These are phyloP conservation scores for Galaxias olidus DNA, from an alignment of 2,797 vertebrate genomes.

Conservation along the genomic window DNA sequence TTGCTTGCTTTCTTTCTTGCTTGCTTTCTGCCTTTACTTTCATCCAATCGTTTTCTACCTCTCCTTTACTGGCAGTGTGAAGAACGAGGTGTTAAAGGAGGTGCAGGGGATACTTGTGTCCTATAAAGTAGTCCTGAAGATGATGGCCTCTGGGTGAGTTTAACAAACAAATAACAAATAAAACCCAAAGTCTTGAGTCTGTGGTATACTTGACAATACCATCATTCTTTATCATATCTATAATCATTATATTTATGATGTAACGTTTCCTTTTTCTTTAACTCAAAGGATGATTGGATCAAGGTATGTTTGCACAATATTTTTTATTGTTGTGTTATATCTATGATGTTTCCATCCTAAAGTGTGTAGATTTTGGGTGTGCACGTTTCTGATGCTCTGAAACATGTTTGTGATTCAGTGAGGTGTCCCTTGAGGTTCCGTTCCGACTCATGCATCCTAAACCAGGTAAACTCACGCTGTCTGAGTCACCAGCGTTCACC, in stretches of 20 bases:
- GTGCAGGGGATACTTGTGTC: constrained; percentile 90
- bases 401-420: constrained; percentile 67
- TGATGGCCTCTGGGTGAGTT: constrained; percentile 88
- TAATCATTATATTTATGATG: neutral
- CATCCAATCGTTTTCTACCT: neutral
- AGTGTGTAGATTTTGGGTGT: constrained; percentile 54
- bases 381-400: constrained; percentile 70
- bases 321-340: neutral
- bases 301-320: constrained; percentile 42
- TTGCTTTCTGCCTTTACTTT: neutral
- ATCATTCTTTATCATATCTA: neutral
- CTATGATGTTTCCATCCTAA: neutral
- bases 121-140: constrained; percentile 87
- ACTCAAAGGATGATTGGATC: constrained; percentile 52
- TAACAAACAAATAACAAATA: too few relatives aligned
- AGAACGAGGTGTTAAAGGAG: constrained; percentile 85
- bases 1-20: constrained; percentile 10
- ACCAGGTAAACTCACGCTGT: constrained; percentile 75
- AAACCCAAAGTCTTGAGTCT: too few relatives aligned
- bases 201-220: constrained; percentile 16
- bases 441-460: constrained; percentile 92
- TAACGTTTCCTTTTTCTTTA: neutral
- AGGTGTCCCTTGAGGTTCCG: constrained; percentile 88
- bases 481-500: neutral
- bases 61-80: constrained; percentile 66